Base-by-base conservation (phyloP, 1,140 invertebrate species). In the Muscidifurax raptorellus region DNA sequence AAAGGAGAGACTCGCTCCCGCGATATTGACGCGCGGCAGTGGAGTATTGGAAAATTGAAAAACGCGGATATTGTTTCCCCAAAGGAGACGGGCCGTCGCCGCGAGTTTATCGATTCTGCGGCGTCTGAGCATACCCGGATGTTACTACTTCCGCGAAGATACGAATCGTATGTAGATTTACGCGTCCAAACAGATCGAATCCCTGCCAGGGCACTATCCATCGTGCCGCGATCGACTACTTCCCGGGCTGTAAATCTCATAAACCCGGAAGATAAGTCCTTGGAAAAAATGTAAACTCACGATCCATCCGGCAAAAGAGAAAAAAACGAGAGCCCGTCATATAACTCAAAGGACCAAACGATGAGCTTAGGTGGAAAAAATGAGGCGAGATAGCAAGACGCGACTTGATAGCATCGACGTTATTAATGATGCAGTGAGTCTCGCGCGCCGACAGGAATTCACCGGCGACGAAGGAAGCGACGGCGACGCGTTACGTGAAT, bases 401-500 rank as follows among this genome's bases (percentile, higher is more conserved):
- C 6, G 66, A 22, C 18, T 7, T 28, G 27, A 69, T 69, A 69
- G 28, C 66, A 30, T 69, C 13, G 27, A 69, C 28, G 30, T 74
- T 74, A 74, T 74, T 74, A 74, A 74, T 74, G 71, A 74, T 22
- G 12, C 71, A 28, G 28, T 27, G 27, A 27, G 9, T 22, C 25
- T 69, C 4, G 25, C 22, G 64, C 64, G 59, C 27, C 25, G 64
- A 67, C 66, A 18, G 27, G 6, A 69, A 69, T 69, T 28, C 66
- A 10, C 15, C 4, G 66, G 66, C 15, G 71, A 30, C 18, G 71
- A 59, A 36, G 28, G n/a, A 28, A 5, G 9, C n/a, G 74, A 32
- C 15, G 74, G 22, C 15, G 28, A 76, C 40, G 74, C 74, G 74
- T 40, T n/a, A 74, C 22, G 74, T 28, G 74, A 76, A 76, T 76